These are phyloP conservation scores for Drosophila prolongata DNA, from an alignment of 2,888 invertebrate genomes.

Conservation along the genomic window DNA sequence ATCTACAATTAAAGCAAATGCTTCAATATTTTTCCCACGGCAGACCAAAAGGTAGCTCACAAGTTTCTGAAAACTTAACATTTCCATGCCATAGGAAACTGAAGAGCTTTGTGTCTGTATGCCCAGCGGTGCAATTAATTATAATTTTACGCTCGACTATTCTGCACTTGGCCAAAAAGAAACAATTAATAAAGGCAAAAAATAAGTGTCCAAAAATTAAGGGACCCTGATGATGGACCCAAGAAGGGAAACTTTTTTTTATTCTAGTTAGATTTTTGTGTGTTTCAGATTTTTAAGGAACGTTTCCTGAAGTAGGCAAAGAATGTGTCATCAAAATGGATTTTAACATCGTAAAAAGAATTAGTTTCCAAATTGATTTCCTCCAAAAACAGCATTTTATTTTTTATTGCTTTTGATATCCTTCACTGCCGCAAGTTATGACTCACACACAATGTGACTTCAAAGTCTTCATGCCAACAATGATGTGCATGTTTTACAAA, in stretches of 20 bases:
- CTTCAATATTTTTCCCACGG: background rate
- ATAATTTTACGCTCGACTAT: slow-evolving; percentile 76
- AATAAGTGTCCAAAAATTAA: slow-evolving; percentile 25
- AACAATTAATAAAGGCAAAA: background rate
- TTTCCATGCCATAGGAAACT: slow-evolving; percentile 9
- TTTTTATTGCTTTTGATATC: slow-evolving; percentile 20
- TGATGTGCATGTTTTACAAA: slow-evolving; percentile 78
- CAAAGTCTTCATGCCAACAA: slow-evolving; percentile 73
- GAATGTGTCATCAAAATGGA: no score
- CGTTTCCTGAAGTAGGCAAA: no score
- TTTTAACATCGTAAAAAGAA: background rate
- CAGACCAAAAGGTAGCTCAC: slow-evolving; percentile 2
- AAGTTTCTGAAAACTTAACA: slow-evolving; percentile 14
- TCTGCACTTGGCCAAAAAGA: slow-evolving; percentile 56
- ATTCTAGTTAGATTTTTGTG: no score
- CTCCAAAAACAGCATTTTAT: background rate
- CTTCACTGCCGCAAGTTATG: slow-evolving; percentile 40
- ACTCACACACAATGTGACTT: slow-evolving; percentile 48
- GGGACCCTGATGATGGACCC: slow-evolving; percentile 11
- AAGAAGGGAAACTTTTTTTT: slow-evolving; percentile 5
- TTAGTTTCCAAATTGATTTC: slow-evolving; percentile 9
- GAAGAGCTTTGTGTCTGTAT: slow-evolving; percentile 33
- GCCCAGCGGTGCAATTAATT: slow-evolving; percentile 69
- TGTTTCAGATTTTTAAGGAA: no score
- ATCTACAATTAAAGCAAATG: slow-evolving; percentile 3